Evolutionary conservation across 2,113 vertebrate genomes (phyloP), one percentile per base, ranked within the genome.

Genomic region (Sander vitreus): DNA sequence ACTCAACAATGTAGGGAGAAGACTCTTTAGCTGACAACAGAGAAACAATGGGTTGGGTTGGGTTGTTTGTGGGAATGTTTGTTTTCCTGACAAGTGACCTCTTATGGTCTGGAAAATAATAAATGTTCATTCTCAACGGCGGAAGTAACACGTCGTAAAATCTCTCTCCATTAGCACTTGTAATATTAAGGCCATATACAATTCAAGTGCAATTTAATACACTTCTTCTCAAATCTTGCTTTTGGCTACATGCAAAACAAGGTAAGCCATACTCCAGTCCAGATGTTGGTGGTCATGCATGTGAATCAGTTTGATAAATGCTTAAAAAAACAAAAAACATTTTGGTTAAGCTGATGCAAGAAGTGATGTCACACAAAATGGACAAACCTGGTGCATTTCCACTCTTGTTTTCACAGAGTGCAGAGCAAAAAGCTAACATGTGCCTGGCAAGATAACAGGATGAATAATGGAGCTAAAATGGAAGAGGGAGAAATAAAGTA

Each of bases 391-490:
- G 43, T 48, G 43, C 27, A 30, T 54, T 23, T n/a, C 14, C 21
- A 15, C 47, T 10, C 21, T 27, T 15, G 8, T n/a, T 66, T 77
- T 39, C 15, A 36, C 4, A 47, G 9, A 45, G 36, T 30, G 27
- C 6, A 48, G 14, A 55, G 50, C 4, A 2, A 66, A 15, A 33
- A 74, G 18, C 30, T 54, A 30, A 73, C 45, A 74, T 68, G 67
- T 77, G 48, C 13, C 1, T 21, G 47, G 3, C 6, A 9, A 54
- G 43, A 67, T 18, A 19, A n/a, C 68, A 23, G 55, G 15, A 66
- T 86, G 64, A 83, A 48, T 89, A 73, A 79, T 39, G 9, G 48
- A 43, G 39, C 53, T 30, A 66, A 62, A 69, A 62, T 54, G 65
- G 51, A 66, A 33, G 25, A 54, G 27, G n/a, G 48, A 0, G 3